Conservation (phyloP, 2,113 vertebrate genomes). For the Raja brachyura region DNA sequence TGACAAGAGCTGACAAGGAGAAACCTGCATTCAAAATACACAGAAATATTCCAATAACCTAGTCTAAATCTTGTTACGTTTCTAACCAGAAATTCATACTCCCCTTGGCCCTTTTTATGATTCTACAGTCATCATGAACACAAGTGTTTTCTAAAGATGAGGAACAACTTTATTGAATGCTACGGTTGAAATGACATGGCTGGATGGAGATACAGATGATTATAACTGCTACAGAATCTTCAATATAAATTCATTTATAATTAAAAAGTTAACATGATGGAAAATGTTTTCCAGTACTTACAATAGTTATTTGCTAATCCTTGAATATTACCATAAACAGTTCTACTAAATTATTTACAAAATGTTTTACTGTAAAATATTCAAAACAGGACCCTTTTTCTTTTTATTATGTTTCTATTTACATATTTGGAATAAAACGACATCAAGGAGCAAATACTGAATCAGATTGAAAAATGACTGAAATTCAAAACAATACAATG, state of each 20-base stretch:
- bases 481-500: neutral
- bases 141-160: neutral
- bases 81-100: too few species aligned
- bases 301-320: constrained; percentile 39
- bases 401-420: neutral
- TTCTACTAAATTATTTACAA: neutral
- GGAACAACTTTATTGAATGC: neutral
- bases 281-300: constrained; percentile 42
- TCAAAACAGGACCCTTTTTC: neutral
- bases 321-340: neutral
- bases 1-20: too few species aligned
- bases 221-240: neutral
- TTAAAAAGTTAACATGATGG: constrained; percentile 43
- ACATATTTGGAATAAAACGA: neutral
- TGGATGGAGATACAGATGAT: neutral
- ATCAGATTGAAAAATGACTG: neutral
- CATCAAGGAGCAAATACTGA: neutral
- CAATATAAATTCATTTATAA: constrained; percentile 40
- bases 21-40: too few species aligned
- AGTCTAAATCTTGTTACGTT: too few species aligned
- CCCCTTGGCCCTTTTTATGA: neutral
- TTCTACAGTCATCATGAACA: neutral
- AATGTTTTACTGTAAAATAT: neutral
- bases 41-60: too few species aligned
- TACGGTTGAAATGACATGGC: neutral